Evolutionary conservation across 2,797 vertebrate genomes (phyloP).

Genomic region (Molossus alvarezi): DNA sequence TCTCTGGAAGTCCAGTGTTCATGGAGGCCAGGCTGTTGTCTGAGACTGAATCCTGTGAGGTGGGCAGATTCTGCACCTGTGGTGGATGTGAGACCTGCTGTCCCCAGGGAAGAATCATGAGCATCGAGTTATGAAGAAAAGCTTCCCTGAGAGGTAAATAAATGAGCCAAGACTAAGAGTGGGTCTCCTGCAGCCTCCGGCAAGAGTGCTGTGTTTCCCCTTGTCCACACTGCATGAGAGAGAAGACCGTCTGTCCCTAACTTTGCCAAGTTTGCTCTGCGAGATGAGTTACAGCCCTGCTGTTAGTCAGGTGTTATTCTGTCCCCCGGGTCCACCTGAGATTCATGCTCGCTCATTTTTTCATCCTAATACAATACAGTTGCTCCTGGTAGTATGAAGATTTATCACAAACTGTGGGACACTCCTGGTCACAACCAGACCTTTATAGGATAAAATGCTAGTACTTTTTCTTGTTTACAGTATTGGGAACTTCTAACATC

Average conservation of each 20-base stretch:
- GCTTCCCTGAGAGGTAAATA: background rate
- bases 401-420: fast-evolving
- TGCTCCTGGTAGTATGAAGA: background rate
- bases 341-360: fast-evolving
- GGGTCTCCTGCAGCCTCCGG: background rate
- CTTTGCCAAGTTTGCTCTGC: fast-evolving
- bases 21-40: background rate
- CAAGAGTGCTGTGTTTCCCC: fast-evolving
- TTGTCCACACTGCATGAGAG: background rate
- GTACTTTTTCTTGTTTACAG: background rate
- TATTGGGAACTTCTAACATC: background rate
- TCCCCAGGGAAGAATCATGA: background rate
- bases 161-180: background rate
- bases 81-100: background rate
- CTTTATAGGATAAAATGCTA: background rate
- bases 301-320: fast-evolving
- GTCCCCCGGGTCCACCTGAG: fast-evolving
- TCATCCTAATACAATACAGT: fast-evolving
- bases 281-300: background rate
- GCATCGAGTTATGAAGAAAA: background rate
- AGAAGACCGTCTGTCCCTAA: background rate
- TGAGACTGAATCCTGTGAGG: background rate
- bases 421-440: background rate
- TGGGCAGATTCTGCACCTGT: background rate
- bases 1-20: background rate